These are phyloP conservation scores for Hemaris fuciformis DNA, from an alignment of 2,888 invertebrate species.

Conservation along the genomic window DNA sequence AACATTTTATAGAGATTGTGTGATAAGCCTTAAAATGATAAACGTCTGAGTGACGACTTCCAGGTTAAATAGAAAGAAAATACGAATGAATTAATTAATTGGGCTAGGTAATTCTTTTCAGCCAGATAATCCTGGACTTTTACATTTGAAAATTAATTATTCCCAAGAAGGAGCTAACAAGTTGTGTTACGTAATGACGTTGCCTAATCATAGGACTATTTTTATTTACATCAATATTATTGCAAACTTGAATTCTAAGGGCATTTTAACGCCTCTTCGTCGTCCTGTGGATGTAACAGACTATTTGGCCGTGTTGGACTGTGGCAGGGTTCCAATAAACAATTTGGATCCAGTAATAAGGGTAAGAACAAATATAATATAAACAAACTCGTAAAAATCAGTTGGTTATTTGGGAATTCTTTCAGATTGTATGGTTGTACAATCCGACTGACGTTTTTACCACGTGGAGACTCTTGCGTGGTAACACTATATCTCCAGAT, in stretches of 20 bases:
- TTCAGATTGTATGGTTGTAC: constrained; percentile 70
- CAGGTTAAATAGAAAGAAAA: no score
- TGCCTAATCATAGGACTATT: constrained; percentile 63
- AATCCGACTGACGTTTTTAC: constrained; percentile 72
- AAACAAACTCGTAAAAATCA: no score
- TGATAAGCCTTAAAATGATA: no score
- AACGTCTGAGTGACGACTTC: no score
- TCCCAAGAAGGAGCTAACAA: constrained; percentile 49
- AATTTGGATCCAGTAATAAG: constrained; percentile 74
- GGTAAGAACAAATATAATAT: constrained; percentile 38
- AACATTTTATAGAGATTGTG: no score
- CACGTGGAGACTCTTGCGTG: constrained; percentile 69
- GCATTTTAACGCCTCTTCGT: constrained; percentile 58
- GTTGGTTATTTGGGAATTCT: background rate
- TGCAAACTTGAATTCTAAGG: constrained; percentile 50
- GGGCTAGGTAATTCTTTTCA: constrained; percentile 43
- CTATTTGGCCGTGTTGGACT: constrained; percentile 61
- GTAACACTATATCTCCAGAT: constrained; percentile 50
- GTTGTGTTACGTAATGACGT: constrained; percentile 61
- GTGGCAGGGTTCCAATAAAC: constrained; percentile 73
- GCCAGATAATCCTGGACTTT: constrained; percentile 53
- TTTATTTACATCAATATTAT: constrained; percentile 53
- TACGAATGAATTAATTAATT: no score
- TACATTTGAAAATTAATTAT: constrained; percentile 58
- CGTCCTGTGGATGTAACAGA: constrained; percentile 41